Conservation (phyloP, 53 echinoderm and acorn worm genomes). For the Temnopleurus reevesii region DNA sequence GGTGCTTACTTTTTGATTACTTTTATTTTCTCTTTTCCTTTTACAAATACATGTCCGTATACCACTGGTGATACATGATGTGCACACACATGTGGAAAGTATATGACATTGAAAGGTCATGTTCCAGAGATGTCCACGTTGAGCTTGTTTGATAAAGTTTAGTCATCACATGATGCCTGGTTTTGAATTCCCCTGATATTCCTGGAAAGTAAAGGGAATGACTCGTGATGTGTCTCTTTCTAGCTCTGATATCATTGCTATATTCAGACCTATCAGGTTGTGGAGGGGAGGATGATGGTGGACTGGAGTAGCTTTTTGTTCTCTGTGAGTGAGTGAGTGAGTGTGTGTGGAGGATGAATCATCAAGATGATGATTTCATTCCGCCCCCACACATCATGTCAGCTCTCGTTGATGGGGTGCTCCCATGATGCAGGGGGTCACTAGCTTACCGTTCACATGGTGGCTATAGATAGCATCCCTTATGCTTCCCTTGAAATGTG, state of each 20-base stretch:
- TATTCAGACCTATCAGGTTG: neutral
- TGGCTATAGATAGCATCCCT: neutral
- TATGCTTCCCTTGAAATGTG: too few relatives aligned
- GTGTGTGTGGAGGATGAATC: conserved; percentile 22
- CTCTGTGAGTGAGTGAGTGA: neutral
- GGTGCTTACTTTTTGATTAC: too few relatives aligned
- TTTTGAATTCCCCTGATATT: conserved; percentile 30
- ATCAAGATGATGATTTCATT: neutral
- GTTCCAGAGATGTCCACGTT: neutral
- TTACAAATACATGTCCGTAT: neutral
- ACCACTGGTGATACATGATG: neutral
- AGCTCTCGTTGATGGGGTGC: neutral
- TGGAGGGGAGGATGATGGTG: too few relatives aligned
- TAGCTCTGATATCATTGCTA: conserved; percentile 16
- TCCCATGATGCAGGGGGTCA: neutral
- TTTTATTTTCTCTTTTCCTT: neutral
- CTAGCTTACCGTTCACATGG: neutral
- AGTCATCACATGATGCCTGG: conserved; percentile 28
- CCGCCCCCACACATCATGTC: conserved; percentile 42
- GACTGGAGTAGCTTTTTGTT: neutral
- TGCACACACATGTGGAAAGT: neutral
- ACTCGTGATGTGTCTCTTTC: conserved; percentile 28
- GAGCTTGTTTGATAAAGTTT: neutral
- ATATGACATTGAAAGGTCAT: conserved; percentile 29
- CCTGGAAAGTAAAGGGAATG: conserved; percentile 19